A percentile compares a stretch with the other conserved stretches of the same genome.
phyloP scores from a whole-genome alignment of 2,113 vertebrate species.

The Brachyistius frenatus region DNA sequence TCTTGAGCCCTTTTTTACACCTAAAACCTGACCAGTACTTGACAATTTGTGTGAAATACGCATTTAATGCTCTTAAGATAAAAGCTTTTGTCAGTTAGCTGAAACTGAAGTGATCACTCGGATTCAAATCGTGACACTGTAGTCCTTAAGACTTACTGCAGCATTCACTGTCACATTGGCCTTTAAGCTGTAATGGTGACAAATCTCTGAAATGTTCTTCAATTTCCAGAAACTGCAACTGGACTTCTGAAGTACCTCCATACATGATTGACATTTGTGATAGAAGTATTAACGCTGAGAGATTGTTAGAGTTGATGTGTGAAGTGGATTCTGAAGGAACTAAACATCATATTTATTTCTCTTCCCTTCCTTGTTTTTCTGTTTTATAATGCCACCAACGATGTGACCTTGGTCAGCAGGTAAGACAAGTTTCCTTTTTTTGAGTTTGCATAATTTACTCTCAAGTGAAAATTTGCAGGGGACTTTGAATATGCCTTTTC shows the following conservation, averaged over 20 bases:
- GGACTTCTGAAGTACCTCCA: neutral
- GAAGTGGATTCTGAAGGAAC: slow-evolving; percentile 15
- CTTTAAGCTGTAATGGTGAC: neutral
- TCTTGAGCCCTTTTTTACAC: slow-evolving; percentile 1
- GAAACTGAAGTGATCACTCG: neutral
- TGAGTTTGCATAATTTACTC: neutral
- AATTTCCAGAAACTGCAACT: slow-evolving; percentile 8
- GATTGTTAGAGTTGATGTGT: slow-evolving; percentile 7
- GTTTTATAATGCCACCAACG: slow-evolving; percentile 21
- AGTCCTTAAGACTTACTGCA: neutral
- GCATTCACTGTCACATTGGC: neutral
- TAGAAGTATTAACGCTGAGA: slow-evolving; percentile 6
- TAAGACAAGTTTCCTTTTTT: slow-evolving; percentile 54
- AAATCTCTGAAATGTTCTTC: neutral
- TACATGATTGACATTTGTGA: slow-evolving; percentile 18
- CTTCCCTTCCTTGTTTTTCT: slow-evolving; percentile 21
- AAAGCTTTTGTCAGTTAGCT: neutral
- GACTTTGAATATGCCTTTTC: neutral
- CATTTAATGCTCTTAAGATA: neutral
- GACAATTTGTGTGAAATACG: neutral
- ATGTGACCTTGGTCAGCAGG: slow-evolving; percentile 49
- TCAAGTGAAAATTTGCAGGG: neutral
- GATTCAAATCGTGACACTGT: neutral
- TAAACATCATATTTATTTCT: slow-evolving; percentile 41
- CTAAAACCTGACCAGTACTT: slow-evolving; percentile 15